A percentile compares a stretch with the other conserved stretches of the same genome.
Evolutionary conservation across 2,113 vertebrate genomes (phyloP).

Genomic region (Dascyllus trimaculatus): DNA sequence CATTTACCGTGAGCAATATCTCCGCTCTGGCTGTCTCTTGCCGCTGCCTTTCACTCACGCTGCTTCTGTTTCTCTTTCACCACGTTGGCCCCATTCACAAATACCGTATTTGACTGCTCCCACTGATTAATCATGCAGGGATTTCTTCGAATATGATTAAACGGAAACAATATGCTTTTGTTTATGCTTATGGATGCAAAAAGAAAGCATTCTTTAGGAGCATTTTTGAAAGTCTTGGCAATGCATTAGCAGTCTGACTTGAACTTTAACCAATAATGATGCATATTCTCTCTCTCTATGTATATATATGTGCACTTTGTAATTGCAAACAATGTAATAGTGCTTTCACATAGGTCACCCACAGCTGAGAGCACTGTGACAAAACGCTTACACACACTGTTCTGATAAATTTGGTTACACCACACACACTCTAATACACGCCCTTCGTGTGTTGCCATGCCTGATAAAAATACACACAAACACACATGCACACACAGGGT

Average conservation of each 20-base stretch:
- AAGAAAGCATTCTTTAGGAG: neutral
- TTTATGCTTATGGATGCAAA: neutral
- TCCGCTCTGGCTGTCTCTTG: neutral
- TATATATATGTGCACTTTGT: neutral
- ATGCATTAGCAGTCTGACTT: neutral
- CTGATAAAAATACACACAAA: slow-evolving; percentile 58
- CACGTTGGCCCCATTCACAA: neutral
- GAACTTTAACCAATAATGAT: neutral
- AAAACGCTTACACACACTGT: slow-evolving; percentile 4
- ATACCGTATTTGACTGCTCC: neutral
- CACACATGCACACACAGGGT: slow-evolving; percentile 25
- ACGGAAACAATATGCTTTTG: neutral
- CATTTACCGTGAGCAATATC: slow-evolving; percentile 12
- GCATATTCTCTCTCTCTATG: too few relatives aligned
- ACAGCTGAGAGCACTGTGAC: slow-evolving; percentile 35
- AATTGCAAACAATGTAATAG: neutral
- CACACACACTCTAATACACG: slow-evolving; percentile 17
- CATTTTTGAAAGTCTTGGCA: neutral
- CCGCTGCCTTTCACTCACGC: neutral
- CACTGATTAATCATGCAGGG: neutral
- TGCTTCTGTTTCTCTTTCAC: neutral
- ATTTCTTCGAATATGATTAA: neutral
- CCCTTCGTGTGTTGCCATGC: neutral
- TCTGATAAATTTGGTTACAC: slow-evolving; percentile 50
- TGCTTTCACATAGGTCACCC: slow-evolving; percentile 36